Evolutionary conservation across 2,797 vertebrate species (phyloP), one percentile per base, ranked within the genome.

Genomic region (Sebastolobus alascanus): DNA sequence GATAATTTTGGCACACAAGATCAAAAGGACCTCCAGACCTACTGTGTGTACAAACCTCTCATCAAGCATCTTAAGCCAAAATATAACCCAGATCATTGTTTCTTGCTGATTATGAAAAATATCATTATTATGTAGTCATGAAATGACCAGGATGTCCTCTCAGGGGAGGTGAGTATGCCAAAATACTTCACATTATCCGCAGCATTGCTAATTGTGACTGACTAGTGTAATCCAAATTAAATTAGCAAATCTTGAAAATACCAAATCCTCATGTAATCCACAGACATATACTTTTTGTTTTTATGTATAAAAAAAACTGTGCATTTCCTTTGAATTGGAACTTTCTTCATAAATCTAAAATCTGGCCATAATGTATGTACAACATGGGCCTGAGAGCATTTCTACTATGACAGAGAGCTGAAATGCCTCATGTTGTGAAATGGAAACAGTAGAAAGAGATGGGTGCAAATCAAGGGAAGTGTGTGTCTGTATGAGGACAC

Each of bases 351-450:
- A 56, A 9, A 70, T 58, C 8, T 8, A 12, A 8, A 40, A 73
- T 46, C 22, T 50, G 1, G 8, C 43, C 12, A 33, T 61, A 2
- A 5, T 40, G 4, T 13, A 29, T 46, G 5, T 31, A 5, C 12
- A 66, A 33, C 5, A 18, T n/a, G 12, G 8, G 18, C 5, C 20
- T 35, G 8, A 54, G 50, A 6, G 60, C 18, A n/a, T 8, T 60
- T 33, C 6, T 8, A 56, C n/a, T 11, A 7, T 18, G 68, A 52
- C 37, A 65, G 55, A 52, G 50, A 69, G 61, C 55, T 40, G 74
- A 59, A 63, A 43, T 8, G 33, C 16, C 8, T 75, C 35, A 60
- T 60, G 64, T 18, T 60, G 46, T 71, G 75, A 73, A 65, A 75
- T 69, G 75, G 27, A 60, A 69, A 66, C 35, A 40, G 8, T 2